Percentiles rank a stretch among this genome's conserved stretches.
Conservation (phyloP, 2,113 vertebrate genomes). For the Speoplatyrhinus poulsoni region DNA sequence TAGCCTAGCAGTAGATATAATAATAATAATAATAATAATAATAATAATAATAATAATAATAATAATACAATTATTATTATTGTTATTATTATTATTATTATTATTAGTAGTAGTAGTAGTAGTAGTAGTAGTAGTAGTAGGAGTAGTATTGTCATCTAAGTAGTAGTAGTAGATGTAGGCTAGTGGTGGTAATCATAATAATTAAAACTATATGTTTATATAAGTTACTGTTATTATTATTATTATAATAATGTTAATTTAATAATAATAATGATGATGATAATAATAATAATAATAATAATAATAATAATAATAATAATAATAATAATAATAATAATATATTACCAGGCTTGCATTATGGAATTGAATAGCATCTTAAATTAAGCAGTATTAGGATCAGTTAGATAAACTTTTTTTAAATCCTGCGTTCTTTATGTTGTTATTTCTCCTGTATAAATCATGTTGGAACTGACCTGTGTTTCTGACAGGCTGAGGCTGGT, state of each 20-base stretch:
- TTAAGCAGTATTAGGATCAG: too few species aligned
- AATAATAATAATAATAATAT: not conserved
- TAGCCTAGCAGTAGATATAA: too few species aligned
- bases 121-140: not conserved
- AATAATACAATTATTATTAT: too few species aligned
- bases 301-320: not conserved
- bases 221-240: not conserved
- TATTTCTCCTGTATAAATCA: not conserved
- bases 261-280: not conserved
- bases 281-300: not conserved
- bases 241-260: not conserved
- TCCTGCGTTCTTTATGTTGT: too few species aligned
- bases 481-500: conserved; percentile 93
- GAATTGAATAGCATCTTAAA: not conserved
- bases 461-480: conserved; percentile 82
- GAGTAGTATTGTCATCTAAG: not conserved
- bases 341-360: not conserved
- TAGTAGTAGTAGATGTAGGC: not conserved
- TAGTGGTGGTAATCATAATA: not conserved
- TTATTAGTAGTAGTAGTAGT: not conserved
- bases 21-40: too few species aligned
- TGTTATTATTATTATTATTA: not conserved
- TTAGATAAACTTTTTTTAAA: too few species aligned
- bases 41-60: too few species aligned
- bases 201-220: not conserved